Percentiles rank a stretch among this genome's conserved stretches.
Evolutionary conservation across 2,888 invertebrate species (phyloP).

Genomic region (Cataglyphis albicans): DNA sequence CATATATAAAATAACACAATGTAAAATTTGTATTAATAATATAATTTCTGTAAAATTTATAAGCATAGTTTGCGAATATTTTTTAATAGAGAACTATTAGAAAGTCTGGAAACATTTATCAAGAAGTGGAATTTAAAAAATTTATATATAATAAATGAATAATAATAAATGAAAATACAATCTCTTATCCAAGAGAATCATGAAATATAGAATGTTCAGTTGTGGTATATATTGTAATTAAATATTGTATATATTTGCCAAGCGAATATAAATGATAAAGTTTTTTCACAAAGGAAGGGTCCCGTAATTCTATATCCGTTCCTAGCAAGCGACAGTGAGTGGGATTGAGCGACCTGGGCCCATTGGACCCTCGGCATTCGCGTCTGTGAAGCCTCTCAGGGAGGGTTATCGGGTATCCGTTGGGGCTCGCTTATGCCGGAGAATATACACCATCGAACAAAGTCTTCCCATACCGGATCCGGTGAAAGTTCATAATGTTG

Average conservation of each 20-base stretch:
- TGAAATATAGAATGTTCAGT: background rate
- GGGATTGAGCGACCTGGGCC: conserved; percentile 72
- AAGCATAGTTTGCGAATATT: background rate
- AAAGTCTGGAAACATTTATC: background rate
- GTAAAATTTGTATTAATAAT: background rate
- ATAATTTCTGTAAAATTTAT: background rate
- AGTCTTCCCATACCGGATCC: conserved; percentile 18
- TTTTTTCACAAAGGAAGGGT: conserved; percentile 8
- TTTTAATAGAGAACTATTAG: background rate
- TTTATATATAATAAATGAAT: background rate
- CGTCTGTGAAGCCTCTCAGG: conserved; percentile 75
- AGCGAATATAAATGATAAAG: background rate
- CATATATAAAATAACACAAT: background rate
- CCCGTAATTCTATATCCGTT: conserved; percentile 49
- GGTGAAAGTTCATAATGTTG: conserved; percentile 66
- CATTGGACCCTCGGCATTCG: conserved; percentile 75
- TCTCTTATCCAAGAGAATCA: background rate
- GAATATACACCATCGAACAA: conserved; percentile 31
- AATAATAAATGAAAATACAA: background rate
- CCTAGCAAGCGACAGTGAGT: conserved; percentile 67
- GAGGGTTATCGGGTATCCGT: conserved; percentile 73
- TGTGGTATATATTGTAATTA: background rate
- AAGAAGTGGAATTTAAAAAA: background rate
- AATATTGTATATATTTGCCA: background rate
- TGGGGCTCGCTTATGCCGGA: conserved; percentile 39